phyloP scores from a whole-genome alignment of 2,888 invertebrate genomes.

The Cremastinae sp. region DNA sequence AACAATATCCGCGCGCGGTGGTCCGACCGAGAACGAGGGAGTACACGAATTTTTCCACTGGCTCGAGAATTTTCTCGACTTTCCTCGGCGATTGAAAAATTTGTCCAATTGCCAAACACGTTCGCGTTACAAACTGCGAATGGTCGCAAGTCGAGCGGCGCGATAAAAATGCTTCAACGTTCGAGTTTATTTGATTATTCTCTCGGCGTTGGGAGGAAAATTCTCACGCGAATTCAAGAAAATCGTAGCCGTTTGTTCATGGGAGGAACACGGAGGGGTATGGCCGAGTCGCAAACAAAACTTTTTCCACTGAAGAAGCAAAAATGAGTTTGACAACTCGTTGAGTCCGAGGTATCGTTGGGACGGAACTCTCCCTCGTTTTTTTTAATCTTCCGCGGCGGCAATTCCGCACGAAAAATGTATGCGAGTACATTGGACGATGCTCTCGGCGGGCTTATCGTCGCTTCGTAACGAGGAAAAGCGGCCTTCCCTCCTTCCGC shows the following conservation, averaged over 20 bases:
- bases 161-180: too few species aligned
- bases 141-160: too few species aligned
- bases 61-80: not conserved
- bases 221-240: not conserved
- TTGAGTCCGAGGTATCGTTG: slow-evolving; percentile 17
- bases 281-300: not conserved
- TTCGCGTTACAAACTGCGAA: slow-evolving; percentile 16
- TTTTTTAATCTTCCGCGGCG: slow-evolving; percentile 12
- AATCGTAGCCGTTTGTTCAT: too few species aligned
- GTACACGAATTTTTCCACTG: not conserved
- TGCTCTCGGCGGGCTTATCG: slow-evolving; percentile 15
- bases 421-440: slow-evolving; percentile 6
- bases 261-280: too few species aligned
- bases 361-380: not conserved
- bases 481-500: not conserved
- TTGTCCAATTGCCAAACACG: slow-evolving; percentile 35
- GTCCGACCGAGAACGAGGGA: slow-evolving; percentile 3
- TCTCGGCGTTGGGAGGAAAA: not conserved
- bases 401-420: slow-evolving; percentile 1
- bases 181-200: too few species aligned
- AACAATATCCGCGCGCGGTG: slow-evolving; percentile 16
- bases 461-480: slow-evolving; percentile 16
- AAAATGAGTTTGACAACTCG: slow-evolving; percentile 31
- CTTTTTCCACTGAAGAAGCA: not conserved
- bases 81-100: slow-evolving; percentile 8